These are phyloP conservation scores for Prionace glauca DNA, from an alignment of 2,797 vertebrate species.

Conservation along the genomic window DNA sequence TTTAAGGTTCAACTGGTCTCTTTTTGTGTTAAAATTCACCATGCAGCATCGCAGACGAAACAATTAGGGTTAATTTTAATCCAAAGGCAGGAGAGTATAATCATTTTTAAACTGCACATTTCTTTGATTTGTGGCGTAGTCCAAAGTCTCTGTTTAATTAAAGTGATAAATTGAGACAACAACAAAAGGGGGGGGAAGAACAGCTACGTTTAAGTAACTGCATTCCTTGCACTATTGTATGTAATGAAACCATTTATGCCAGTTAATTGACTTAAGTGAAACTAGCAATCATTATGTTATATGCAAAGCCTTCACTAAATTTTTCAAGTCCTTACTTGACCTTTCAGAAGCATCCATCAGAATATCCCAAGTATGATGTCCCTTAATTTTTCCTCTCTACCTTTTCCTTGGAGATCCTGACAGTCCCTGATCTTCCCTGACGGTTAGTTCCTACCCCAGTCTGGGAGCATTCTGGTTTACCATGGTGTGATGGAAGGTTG, in stretches of 20 bases:
- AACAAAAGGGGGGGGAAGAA: background rate
- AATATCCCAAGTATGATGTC: background rate
- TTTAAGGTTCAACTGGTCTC: slow-evolving; percentile 21
- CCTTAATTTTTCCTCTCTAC: background rate
- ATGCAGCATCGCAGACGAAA: background rate
- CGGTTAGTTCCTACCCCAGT: background rate
- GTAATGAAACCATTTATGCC: background rate
- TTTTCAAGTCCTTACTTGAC: background rate
- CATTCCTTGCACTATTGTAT: background rate
- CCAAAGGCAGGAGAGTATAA: slow-evolving; percentile 13
- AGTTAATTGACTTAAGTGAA: background rate
- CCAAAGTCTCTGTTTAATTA: slow-evolving; percentile 32
- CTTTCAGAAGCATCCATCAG: background rate
- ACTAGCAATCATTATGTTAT: background rate
- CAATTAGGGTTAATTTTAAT: background rate
- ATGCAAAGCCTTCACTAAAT: background rate
- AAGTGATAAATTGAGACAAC: slow-evolving; percentile 23
- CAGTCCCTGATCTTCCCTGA: background rate
- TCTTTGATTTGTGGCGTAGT: background rate
- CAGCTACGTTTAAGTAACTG: background rate
- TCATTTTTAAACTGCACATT: background rate
- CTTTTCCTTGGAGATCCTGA: background rate
- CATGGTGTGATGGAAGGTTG: background rate
- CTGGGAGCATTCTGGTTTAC: background rate
- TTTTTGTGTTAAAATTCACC: background rate